These are phyloP conservation scores for Meandrusa payeni DNA, from an alignment of 2,888 invertebrate species.

Conservation along the genomic window DNA sequence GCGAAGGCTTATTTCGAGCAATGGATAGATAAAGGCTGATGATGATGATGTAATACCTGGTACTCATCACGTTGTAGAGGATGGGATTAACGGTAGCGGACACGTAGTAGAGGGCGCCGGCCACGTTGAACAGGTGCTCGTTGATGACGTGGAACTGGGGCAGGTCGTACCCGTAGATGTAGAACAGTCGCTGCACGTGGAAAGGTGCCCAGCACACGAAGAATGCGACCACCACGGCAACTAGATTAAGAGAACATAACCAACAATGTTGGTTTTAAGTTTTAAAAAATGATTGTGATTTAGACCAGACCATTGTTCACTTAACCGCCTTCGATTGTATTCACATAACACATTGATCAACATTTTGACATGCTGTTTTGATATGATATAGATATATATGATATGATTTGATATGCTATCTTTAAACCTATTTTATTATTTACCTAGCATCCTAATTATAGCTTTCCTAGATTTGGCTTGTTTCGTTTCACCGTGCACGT, in stretches of 20 bases:
- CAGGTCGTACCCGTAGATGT: conserved; percentile 84
- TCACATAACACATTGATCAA: no score
- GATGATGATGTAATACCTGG: no score
- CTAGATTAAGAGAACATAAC: no score
- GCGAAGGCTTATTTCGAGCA: no score
- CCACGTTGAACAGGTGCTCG: conserved; percentile 89
- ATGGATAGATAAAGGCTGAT: no score
- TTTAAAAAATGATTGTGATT: no score
- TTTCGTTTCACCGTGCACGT: conserved; percentile 85
- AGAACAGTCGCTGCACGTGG: conserved; percentile 93
- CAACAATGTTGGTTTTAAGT: no score
- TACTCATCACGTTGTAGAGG: conserved; percentile 91
- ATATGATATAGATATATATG: no score
- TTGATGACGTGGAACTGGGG: conserved; percentile 84
- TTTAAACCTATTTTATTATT: neutral
- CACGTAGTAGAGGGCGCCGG: conserved; percentile 92
- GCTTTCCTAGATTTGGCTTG: conserved; percentile 86
- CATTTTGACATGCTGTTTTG: no score
- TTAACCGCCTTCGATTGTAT: no score
- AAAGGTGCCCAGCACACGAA: conserved; percentile 98
- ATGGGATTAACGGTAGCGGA: conserved; percentile 93
- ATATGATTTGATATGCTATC: no score
- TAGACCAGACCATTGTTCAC: no score
- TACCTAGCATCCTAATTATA: conserved; percentile 89
- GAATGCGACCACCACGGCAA: conserved; percentile 96